phyloP scores from a whole-genome alignment of 1,140 invertebrate species.

The Caerostris darwini region DNA sequence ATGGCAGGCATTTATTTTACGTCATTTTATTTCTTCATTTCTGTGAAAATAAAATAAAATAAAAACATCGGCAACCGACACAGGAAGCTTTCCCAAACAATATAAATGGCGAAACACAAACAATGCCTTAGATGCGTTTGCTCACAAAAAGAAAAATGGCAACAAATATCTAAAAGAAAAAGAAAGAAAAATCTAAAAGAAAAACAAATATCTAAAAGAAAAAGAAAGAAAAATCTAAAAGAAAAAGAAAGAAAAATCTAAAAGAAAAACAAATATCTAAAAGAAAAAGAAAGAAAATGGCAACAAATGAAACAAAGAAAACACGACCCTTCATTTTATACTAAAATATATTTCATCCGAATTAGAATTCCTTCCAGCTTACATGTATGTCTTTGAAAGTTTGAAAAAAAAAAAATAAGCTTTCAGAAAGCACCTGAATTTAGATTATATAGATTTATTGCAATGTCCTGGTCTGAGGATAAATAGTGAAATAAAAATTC shows the following conservation, averaged over 20 bases:
- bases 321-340: neutral
- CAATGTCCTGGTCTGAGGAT: neutral
- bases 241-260: neutral
- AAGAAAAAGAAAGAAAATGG: neutral
- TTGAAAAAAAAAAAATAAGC: neutral
- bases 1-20: neutral
- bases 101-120: slow-evolving; percentile 30
- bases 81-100: neutral
- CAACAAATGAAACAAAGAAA: no score
- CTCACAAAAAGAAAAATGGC: neutral
- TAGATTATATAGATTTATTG: slow-evolving; percentile 52
- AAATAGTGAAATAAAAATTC: slow-evolving; percentile 47
- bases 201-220: no score
- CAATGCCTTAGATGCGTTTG: neutral
- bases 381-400: neutral
- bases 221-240: neutral
- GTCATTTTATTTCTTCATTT: neutral
- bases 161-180: neutral
- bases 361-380: slow-evolving; percentile 24
- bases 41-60: no score
- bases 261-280: neutral
- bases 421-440: slow-evolving; percentile 35
- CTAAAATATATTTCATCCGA: slow-evolving; percentile 19
- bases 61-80: no score
- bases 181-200: neutral